Percentiles rank a stretch among this genome's conserved stretches.
These are phyloP conservation scores for Malurus splendens DNA, from an alignment of 2,797 vertebrate species.

Conservation along the genomic window DNA sequence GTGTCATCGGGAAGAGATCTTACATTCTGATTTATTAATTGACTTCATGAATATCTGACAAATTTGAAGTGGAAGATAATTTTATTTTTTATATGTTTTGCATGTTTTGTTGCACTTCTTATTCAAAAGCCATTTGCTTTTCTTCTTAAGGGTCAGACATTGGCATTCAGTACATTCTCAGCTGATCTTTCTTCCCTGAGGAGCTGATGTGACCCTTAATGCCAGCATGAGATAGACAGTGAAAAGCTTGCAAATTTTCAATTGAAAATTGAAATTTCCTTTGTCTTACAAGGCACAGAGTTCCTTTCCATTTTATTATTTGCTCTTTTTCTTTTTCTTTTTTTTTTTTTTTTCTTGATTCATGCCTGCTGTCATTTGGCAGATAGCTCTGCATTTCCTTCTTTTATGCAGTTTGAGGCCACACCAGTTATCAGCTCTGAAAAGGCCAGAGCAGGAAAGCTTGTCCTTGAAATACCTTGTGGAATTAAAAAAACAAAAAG, in stretches of 20 bases:
- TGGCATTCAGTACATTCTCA: not conserved
- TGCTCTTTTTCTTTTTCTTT: fast-evolving
- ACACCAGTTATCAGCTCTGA: conserved; percentile 2
- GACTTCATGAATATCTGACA: not conserved
- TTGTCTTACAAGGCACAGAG: not conserved
- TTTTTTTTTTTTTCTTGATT: fast-evolving
- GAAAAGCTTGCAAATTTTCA: not conserved
- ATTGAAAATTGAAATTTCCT: too few species aligned
- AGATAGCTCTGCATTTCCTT: conserved; percentile 8
- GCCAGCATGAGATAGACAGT: not conserved
- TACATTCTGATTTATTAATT: not conserved
- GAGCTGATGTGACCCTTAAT: not conserved
- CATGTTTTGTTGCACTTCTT: not conserved
- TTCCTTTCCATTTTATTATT: not conserved
- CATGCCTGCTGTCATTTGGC: not conserved
- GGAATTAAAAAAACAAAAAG: not conserved
- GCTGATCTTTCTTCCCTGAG: not conserved
- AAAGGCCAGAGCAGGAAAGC: conserved; percentile 26
- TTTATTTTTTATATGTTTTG: not conserved
- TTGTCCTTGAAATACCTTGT: conserved; percentile 35
- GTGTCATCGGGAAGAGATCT: not conserved
- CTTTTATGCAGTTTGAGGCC: not conserved
- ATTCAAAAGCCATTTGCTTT: not conserved
- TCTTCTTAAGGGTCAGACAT: not conserved
- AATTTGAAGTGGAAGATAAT: not conserved